Percentiles rank a stretch among this genome's conserved stretches.
phyloP scores from a whole-genome alignment of 1,140 invertebrate genomes.

The Pygmarrhopalites habei region DNA sequence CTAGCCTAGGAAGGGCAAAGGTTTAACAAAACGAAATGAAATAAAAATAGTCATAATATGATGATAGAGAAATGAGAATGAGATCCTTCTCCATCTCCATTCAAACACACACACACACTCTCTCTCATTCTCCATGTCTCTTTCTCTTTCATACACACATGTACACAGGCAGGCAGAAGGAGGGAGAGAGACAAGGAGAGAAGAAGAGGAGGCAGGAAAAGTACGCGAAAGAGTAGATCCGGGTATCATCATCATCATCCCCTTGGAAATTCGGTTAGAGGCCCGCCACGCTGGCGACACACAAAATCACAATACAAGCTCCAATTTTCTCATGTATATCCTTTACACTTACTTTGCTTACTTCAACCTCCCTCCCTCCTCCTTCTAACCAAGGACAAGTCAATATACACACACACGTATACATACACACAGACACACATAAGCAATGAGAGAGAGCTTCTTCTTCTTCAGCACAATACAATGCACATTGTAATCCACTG shows the following conservation, averaged over 20 bases:
- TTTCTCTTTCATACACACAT: no score
- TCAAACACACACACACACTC: neutral
- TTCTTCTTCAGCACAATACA: no score
- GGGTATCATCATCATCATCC: slow-evolving; percentile 28
- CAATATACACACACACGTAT: no score
- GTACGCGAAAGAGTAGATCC: neutral
- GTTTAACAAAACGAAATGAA: slow-evolving; percentile 28
- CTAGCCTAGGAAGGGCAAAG: slow-evolving; percentile 27
- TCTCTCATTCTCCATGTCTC: neutral
- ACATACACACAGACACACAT: no score
- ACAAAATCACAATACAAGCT: slow-evolving; percentile 39
- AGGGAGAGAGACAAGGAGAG: slow-evolving; percentile 2
- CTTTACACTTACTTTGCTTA: slow-evolving; percentile 23
- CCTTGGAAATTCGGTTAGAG: slow-evolving; percentile 33
- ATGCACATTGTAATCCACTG: no score
- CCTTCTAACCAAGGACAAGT: neutral
- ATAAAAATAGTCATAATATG: slow-evolving; percentile 37
- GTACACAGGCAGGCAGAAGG: neutral
- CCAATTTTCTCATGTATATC: slow-evolving; percentile 26
- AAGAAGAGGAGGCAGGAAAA: slow-evolving; percentile 7
- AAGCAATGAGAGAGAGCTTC: no score
- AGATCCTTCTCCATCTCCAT: slow-evolving; percentile 4
- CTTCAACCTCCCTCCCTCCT: neutral
- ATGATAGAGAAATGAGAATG: slow-evolving; percentile 28
- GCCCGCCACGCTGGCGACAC: slow-evolving; percentile 38